Evolutionary conservation across 37 sponge, comb jelly and placozoan genomes (phyloP).

Genomic region (Corticium candelabrum): DNA sequence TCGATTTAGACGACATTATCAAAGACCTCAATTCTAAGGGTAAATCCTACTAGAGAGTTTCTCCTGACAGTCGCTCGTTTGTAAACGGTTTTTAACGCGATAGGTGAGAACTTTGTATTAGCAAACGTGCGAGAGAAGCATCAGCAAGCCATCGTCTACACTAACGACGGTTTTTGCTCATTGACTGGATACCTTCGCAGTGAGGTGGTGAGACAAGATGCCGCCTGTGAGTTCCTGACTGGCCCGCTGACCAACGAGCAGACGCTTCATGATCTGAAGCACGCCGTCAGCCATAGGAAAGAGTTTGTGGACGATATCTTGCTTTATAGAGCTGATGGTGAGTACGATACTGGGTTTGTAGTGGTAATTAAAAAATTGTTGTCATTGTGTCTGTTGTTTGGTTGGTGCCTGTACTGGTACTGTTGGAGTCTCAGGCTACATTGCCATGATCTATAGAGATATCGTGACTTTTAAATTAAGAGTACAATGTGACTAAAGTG

Average conservation of each 20-base stretch:
- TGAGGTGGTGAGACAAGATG: background rate
- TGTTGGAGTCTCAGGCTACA: too few species aligned
- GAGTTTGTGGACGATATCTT: background rate
- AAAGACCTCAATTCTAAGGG: background rate
- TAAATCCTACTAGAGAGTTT: too few species aligned
- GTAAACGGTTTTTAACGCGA: background rate
- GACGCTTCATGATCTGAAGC: background rate
- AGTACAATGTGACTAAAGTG: too few species aligned
- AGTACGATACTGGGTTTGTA: too few species aligned
- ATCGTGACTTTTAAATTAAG: too few species aligned
- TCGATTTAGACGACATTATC: background rate
- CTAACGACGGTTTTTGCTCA: background rate
- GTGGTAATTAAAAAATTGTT: too few species aligned
- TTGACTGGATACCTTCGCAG: background rate
- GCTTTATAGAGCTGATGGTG: background rate
- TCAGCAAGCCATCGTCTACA: background rate
- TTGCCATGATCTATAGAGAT: too few species aligned
- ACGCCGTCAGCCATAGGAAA: background rate
- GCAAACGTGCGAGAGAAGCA: too few species aligned
- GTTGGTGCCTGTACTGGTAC: too few species aligned
- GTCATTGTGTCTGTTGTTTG: too few species aligned
- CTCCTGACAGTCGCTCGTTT: background rate
- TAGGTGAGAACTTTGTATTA: background rate
- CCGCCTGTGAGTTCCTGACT: background rate
- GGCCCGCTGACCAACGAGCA: conserved; percentile 1